Conservation (phyloP, 2,888 invertebrate genomes). For the Panorpa germanica region DNA sequence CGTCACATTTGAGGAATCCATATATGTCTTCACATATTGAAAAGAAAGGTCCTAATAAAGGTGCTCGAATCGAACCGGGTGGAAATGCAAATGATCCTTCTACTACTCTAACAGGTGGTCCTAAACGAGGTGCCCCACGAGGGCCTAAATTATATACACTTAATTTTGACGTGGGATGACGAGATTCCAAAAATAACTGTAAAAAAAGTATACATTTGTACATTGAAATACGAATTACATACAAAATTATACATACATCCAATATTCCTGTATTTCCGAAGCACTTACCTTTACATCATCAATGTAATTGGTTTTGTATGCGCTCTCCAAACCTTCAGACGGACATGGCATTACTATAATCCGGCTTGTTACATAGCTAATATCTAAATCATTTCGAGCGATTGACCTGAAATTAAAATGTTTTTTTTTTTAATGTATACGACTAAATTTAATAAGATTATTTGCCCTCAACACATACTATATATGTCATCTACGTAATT, state of each 20-base stretch:
- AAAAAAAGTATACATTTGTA: too few relatives aligned
- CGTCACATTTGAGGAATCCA: slow-evolving; percentile 64
- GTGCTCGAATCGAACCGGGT: slow-evolving; percentile 46
- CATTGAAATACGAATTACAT: too few relatives aligned
- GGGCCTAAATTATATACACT: slow-evolving; percentile 66
- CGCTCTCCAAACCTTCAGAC: slow-evolving; percentile 85
- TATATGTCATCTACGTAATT: neutral
- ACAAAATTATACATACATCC: too few relatives aligned
- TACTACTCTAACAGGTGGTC: slow-evolving; percentile 39
- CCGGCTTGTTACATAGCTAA: slow-evolving; percentile 81
- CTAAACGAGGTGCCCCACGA: slow-evolving; percentile 20
- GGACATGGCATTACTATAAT: slow-evolving; percentile 90
- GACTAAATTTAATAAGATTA: neutral
- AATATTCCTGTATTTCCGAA: neutral
- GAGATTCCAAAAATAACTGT: slow-evolving; percentile 57
- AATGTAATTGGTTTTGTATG: slow-evolving; percentile 79
- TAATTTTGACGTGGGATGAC: slow-evolving; percentile 54
- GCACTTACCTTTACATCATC: slow-evolving; percentile 59
- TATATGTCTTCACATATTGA: slow-evolving; percentile 76
- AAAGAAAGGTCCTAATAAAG: slow-evolving; percentile 62
- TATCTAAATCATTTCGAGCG: slow-evolving; percentile 73
- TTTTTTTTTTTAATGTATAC: too few relatives aligned
- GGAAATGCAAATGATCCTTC: slow-evolving; percentile 46
- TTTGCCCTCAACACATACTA: neutral
- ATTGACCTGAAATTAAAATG: slow-evolving; percentile 46